Percentiles rank a stretch among this genome's conserved stretches.
These are phyloP conservation scores for Pseudeuparius sepicola DNA, from an alignment of 2,888 invertebrate species.

Conservation along the genomic window DNA sequence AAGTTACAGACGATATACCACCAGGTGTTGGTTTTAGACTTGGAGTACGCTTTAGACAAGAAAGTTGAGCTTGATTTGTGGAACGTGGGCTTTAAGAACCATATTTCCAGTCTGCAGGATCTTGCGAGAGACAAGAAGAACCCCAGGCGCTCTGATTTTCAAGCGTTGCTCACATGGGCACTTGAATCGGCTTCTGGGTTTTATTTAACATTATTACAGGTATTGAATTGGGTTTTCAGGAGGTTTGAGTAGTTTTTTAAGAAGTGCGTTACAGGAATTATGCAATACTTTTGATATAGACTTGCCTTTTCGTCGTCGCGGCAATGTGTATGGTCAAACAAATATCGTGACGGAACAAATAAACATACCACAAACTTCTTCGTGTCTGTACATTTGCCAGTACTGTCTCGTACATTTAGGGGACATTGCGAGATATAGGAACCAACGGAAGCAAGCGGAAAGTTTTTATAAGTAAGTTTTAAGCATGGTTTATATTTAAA, in stretches of 20 bases:
- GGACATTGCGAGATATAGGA: slow-evolving; percentile 75
- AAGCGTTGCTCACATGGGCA: slow-evolving; percentile 69
- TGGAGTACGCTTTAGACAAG: slow-evolving; percentile 79
- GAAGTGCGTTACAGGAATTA: too few species aligned
- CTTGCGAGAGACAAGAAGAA: slow-evolving; percentile 74
- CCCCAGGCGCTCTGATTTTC: slow-evolving; percentile 61
- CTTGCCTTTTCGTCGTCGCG: slow-evolving; percentile 57
- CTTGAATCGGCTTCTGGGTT: slow-evolving; percentile 79
- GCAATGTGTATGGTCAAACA: slow-evolving; percentile 34
- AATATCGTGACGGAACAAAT: slow-evolving; percentile 28
- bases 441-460: slow-evolving; percentile 71
- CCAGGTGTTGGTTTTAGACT: slow-evolving; percentile 65
- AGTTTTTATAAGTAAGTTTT: slow-evolving; percentile 61
- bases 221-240: too few species aligned
- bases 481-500: slow-evolving; percentile 7
- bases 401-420: slow-evolving; percentile 84
- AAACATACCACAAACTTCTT: slow-evolving; percentile 50
- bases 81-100: slow-evolving; percentile 82
- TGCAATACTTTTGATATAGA: slow-evolving; percentile 73
- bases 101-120: slow-evolving; percentile 68
- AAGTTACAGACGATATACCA: slow-evolving; percentile 52
- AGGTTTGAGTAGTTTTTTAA: too few species aligned
- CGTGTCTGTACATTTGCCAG: slow-evolving; percentile 77
- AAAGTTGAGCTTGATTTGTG: slow-evolving; percentile 85
- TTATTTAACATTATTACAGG: slow-evolving; percentile 61